Evolutionary conservation across 2,113 vertebrate genomes (phyloP), one percentile per base, ranked within the genome.

Genomic region (Psammodynastes pulverulentus): DNA sequence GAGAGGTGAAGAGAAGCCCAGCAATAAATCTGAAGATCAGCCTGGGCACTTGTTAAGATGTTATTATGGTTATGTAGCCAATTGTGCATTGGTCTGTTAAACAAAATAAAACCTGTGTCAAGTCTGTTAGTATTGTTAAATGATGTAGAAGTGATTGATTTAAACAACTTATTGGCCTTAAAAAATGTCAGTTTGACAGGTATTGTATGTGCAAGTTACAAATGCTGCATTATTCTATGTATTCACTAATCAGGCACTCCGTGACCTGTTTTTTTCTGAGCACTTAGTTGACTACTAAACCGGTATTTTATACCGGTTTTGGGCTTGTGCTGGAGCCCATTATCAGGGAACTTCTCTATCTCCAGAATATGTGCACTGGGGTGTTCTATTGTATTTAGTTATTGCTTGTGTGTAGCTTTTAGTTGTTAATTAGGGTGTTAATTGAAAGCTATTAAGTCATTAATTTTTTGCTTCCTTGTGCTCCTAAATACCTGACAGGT

Each of bases 21-120:
- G 88, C n/a, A 86, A 91, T 96, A 94, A 96, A 91, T 39, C 34
- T 53, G 89, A 62, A 95, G 9, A 29, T 94, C 84, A 52, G 67
- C 87, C 72, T 89, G 79, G 79, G 24, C 90, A 17, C 4, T 54
- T 92, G 12, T 91, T 79, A 92, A 89, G 10, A 84, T 95, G 72
- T 87, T 72, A 86, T 45, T 93, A 21, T 84, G 23, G 87, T 94
- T 43, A 94, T 88, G 6, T 53, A 2, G 46, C 26, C 23, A 48
- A 72, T 79, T 91, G 93, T 72, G 53, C 4, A 48, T 79, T 91
- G 91, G 39, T 90, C 91, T 94, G 89, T 15, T 58, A 95, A 46
- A 90, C 29, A 72, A 95, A 95, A 90, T 24, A 91, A 43, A 91
- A 92, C 53, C 3, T 26, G 48, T 88, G 1, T 92, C 92, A 58